phyloP scores from a whole-genome alignment of 2,888 invertebrate species.

The Bhutanitis thaidina region DNA sequence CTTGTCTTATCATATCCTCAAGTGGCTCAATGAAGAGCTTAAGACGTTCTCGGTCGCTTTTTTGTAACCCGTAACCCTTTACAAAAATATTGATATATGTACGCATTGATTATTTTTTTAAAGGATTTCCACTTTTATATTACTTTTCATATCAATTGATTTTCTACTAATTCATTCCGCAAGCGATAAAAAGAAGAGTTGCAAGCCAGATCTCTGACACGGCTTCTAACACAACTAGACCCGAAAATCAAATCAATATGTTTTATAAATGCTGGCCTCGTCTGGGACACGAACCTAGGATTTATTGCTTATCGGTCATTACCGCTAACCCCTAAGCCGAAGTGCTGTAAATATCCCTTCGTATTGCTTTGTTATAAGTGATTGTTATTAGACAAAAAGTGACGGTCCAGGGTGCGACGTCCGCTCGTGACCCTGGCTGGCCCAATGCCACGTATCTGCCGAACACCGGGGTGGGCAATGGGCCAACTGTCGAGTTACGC shows the following conservation, averaged over 20 bases:
- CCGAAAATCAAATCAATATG: no score
- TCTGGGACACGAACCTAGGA: no score
- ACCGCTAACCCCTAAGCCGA: no score
- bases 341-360: neutral
- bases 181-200: no score
- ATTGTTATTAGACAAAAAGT: constrained; percentile 31
- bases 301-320: no score
- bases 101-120: no score
- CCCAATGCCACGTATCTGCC: constrained; percentile 71
- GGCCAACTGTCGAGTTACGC: constrained; percentile 53
- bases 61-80: constrained; percentile 8
- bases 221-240: no score
- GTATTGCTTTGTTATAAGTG: neutral
- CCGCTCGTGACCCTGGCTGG: constrained; percentile 79
- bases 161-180: no score
- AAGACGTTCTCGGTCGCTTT: constrained; percentile 21
- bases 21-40: constrained; percentile 38
- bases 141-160: no score
- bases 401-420: constrained; percentile 61
- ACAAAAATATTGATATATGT: neutral
- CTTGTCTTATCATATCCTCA: constrained; percentile 59
- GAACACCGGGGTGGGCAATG: constrained; percentile 47
- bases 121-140: no score
- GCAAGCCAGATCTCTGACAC: no score
- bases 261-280: no score